These are phyloP conservation scores for Struthio camelus DNA, from an alignment of 2,113 vertebrate species.

Conservation along the genomic window DNA sequence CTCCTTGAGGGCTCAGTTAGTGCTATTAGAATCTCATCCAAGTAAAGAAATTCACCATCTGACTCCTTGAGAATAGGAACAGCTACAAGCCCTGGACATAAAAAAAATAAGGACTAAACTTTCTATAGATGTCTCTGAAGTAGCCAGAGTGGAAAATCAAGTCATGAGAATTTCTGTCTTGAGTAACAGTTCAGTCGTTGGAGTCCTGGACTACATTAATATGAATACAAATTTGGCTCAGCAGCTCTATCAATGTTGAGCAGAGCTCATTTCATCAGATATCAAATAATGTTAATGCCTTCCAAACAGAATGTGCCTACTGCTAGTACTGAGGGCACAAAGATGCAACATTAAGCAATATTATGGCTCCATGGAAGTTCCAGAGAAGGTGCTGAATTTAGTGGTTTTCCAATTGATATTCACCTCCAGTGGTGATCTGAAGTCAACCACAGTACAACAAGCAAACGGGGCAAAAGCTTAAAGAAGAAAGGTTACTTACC, in stretches of 20 bases:
- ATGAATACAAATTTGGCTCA: not conserved
- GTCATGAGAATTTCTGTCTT: too few relatives aligned
- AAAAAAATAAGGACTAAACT: not conserved
- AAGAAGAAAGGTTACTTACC: not conserved
- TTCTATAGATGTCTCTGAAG: not conserved
- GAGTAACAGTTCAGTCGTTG: rapidly evolving
- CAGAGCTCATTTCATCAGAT: not conserved
- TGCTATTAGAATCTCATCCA: not conserved
- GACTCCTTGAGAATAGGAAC: not conserved
- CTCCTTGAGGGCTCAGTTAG: not conserved
- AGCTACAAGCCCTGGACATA: not conserved
- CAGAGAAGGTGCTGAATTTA: not conserved
- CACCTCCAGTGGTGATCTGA: not conserved
- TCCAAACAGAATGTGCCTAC: not conserved
- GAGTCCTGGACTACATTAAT: not conserved
- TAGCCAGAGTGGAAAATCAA: not conserved
- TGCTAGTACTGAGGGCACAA: not conserved
- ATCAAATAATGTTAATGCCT: not conserved
- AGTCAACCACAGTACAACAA: not conserved
- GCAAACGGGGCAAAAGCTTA: not conserved
- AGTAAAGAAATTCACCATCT: not conserved
- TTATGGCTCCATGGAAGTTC: not conserved
- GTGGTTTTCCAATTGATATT: not conserved
- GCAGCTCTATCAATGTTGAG: not conserved
- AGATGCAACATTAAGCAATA: not conserved